These are phyloP conservation scores for Echinops telfairi DNA, from an alignment of 2,113 vertebrate genomes.

Conservation along the genomic window DNA sequence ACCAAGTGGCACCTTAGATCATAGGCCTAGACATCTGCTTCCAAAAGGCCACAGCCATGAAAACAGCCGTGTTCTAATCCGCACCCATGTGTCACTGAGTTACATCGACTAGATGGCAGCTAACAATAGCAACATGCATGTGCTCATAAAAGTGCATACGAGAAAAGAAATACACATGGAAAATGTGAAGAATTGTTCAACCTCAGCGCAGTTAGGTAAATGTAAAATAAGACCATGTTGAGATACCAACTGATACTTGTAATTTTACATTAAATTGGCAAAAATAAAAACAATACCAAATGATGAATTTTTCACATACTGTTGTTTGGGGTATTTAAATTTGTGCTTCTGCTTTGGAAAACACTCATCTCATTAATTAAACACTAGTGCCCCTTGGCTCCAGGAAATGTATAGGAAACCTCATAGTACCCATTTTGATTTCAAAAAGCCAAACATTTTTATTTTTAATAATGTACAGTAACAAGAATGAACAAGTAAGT, in stretches of 20 bases:
- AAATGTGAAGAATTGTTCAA: constrained; percentile 5
- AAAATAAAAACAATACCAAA: neutral
- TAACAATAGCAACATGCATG: no score
- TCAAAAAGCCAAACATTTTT: neutral
- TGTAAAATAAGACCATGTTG: constrained; percentile 17
- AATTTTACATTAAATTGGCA: neutral
- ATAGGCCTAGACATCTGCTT: no score
- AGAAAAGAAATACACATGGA: neutral
- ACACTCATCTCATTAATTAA: neutral
- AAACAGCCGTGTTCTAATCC: no score
- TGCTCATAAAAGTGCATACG: no score
- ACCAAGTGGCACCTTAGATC: no score
- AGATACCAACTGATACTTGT: neutral
- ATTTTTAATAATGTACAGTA: neutral
- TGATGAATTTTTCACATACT: neutral
- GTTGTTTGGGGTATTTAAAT: neutral
- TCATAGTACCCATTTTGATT: neutral
- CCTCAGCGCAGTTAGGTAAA: neutral
- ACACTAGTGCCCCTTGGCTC: neutral
- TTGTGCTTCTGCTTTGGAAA: neutral
- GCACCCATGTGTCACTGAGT: no score
- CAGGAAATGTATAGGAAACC: neutral
- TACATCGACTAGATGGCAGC: no score
- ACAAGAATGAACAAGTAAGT: neutral
- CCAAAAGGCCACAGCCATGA: no score